phyloP scores from a whole-genome alignment of 1,140 invertebrate species.

The Zaprionus africanus region DNA sequence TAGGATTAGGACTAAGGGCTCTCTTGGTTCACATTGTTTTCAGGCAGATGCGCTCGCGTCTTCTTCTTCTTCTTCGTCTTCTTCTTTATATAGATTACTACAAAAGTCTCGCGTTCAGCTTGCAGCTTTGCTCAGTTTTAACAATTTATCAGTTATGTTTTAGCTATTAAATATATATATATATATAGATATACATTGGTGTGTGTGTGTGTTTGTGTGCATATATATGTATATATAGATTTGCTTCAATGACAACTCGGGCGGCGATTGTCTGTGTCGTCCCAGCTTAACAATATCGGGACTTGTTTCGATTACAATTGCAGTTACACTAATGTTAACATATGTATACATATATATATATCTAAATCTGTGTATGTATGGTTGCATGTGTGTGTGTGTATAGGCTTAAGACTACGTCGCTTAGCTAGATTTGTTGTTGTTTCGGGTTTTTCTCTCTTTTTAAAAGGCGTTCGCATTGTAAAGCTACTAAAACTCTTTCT shows the following conservation, averaged over 20 bases:
- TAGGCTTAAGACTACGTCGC: constrained; percentile 18
- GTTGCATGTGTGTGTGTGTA: constrained; percentile 13
- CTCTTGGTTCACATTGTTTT: constrained; percentile 20
- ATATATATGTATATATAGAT: constrained; percentile 24
- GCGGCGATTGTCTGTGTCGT: constrained; percentile 38
- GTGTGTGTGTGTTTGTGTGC: constrained; percentile 27
- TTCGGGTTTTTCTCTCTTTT: constrained; percentile 14
- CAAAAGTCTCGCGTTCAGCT: constrained; percentile 39
- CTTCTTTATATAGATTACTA: background rate
- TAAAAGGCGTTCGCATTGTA: constrained; percentile 42
- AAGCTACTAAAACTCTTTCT: constrained; percentile 41
- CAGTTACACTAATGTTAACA: background rate
- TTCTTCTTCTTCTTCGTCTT: background rate
- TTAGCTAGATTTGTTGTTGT: constrained; percentile 28
- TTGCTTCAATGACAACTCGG: constrained; percentile 44
- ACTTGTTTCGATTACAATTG: constrained; percentile 2
- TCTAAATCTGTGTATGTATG: background rate
- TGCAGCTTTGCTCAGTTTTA: constrained; percentile 30
- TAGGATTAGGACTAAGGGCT: constrained; percentile 1
- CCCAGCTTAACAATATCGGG: background rate
- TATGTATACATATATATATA: constrained; percentile 10
- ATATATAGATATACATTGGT: constrained; percentile 6
- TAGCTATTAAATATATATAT: constrained; percentile 37
- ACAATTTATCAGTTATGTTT: constrained; percentile 47
- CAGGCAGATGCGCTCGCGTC: constrained; percentile 28